phyloP scores from a whole-genome alignment of 2,113 vertebrate genomes.

The Pelecanoides urinatrix region DNA sequence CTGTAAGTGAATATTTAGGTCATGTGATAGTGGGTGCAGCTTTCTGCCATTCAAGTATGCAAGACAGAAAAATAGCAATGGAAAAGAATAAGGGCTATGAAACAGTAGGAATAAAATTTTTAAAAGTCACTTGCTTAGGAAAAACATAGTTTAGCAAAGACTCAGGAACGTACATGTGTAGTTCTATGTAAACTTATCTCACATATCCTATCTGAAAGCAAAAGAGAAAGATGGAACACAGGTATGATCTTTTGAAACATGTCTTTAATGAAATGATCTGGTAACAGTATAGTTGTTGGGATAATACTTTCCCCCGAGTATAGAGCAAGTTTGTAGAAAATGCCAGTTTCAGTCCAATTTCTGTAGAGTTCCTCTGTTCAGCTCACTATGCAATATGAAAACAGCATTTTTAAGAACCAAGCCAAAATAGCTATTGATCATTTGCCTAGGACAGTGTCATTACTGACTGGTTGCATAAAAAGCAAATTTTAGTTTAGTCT shows the following conservation, averaged over 20 bases:
- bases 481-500: not conserved
- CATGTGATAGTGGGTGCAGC: constrained; percentile 52
- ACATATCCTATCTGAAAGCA: not conserved
- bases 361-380: not conserved
- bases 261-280: not conserved
- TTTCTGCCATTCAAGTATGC: constrained; percentile 37
- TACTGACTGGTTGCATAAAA: not conserved
- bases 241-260: not conserved
- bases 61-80: constrained; percentile 31
- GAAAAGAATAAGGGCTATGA: constrained; percentile 43
- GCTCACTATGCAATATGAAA: not conserved
- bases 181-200: constrained; percentile 59
- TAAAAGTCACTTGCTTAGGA: constrained; percentile 32
- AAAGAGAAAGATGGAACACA: not conserved
- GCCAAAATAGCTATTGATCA: not conserved
- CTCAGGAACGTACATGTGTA: not conserved
- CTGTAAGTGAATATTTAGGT: constrained; percentile 45
- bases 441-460: not conserved
- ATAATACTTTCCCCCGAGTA: not conserved
- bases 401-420: not conserved
- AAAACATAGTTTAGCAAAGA: constrained; percentile 37
- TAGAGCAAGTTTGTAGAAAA: not conserved
- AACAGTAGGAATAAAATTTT: constrained; percentile 52
- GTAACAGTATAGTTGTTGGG: not conserved
- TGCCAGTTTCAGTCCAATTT: not conserved